Conservation (phyloP, 1,140 invertebrate genomes). For the Pseudomyrmex sp. region DNA sequence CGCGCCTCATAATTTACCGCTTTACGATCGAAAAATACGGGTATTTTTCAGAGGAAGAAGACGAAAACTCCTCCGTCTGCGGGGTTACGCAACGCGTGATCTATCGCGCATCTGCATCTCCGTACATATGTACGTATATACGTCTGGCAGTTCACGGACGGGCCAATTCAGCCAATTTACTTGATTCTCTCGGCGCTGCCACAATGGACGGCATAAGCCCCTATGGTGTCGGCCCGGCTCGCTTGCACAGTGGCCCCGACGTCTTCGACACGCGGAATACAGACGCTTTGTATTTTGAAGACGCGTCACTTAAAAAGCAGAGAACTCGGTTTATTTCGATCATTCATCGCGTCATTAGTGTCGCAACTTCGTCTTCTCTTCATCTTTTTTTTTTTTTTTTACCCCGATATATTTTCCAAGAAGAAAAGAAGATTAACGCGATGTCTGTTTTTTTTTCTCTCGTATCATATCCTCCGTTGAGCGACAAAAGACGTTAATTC, state of each 20-base stretch:
- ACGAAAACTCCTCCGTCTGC: neutral
- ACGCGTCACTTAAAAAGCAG: slow-evolving; percentile 2
- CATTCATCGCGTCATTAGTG: neutral
- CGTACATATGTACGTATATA: neutral
- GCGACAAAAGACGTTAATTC: slow-evolving; percentile 9
- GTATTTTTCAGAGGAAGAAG: neutral
- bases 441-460: neutral
- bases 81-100: slow-evolving; percentile 36
- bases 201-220: slow-evolving; percentile 66
- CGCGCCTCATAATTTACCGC: neutral
- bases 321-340: neutral
- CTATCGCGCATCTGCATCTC: slow-evolving; percentile 67
- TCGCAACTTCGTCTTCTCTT: no score
- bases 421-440: neutral
- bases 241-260: slow-evolving; percentile 26
- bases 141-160: slow-evolving; percentile 68
- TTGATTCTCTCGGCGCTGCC: slow-evolving; percentile 69
- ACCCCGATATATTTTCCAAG: neutral
- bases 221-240: slow-evolving; percentile 11
- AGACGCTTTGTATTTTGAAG: slow-evolving; percentile 21
- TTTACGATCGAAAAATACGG: neutral
- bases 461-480: neutral
- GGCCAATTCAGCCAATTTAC: slow-evolving; percentile 78
- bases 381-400: neutral
- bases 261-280: slow-evolving; percentile 44